phyloP scores from a whole-genome alignment of 1,140 invertebrate genomes.

The Apocrypta bakeri region DNA sequence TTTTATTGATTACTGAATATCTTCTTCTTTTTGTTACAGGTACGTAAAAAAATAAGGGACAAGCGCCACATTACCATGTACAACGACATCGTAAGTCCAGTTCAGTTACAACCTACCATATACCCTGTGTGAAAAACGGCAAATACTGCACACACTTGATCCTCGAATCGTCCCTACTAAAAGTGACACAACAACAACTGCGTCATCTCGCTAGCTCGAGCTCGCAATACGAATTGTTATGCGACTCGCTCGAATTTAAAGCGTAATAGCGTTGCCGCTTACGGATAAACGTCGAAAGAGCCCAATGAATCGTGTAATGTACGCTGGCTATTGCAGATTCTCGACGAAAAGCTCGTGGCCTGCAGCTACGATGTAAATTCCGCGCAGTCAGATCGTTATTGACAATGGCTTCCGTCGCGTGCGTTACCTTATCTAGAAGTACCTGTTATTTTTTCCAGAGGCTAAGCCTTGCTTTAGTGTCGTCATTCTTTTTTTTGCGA shows the following conservation, averaged over 20 bases:
- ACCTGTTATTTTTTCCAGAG: not conserved
- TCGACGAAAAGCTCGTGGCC: not conserved
- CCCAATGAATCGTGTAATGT: not conserved
- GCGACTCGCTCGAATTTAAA: not conserved
- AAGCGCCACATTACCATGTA: not conserved
- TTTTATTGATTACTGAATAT: not conserved
- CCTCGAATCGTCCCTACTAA: not conserved
- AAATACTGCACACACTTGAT: not conserved
- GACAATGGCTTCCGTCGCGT: slow-evolving; percentile 28
- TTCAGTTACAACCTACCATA: not conserved
- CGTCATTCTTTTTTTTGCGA: not conserved
- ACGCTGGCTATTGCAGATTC: not conserved
- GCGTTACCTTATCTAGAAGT: slow-evolving; percentile 33
- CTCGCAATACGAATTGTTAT: not conserved
- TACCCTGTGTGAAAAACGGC: not conserved
- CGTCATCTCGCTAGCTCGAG: not conserved
- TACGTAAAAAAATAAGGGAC: not conserved
- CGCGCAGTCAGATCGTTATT: slow-evolving; percentile 23
- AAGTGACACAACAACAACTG: not conserved
- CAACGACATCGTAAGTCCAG: not conserved
- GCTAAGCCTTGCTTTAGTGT: not conserved
- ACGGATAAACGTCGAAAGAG: not conserved
- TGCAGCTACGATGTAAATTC: slow-evolving; percentile 3
- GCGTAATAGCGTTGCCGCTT: not conserved
- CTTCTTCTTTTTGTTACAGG: slow-evolving; percentile 14